These are phyloP conservation scores for Aphelenchoides fujianensis DNA, from an alignment of 1,140 invertebrate species.

Conservation along the genomic window DNA sequence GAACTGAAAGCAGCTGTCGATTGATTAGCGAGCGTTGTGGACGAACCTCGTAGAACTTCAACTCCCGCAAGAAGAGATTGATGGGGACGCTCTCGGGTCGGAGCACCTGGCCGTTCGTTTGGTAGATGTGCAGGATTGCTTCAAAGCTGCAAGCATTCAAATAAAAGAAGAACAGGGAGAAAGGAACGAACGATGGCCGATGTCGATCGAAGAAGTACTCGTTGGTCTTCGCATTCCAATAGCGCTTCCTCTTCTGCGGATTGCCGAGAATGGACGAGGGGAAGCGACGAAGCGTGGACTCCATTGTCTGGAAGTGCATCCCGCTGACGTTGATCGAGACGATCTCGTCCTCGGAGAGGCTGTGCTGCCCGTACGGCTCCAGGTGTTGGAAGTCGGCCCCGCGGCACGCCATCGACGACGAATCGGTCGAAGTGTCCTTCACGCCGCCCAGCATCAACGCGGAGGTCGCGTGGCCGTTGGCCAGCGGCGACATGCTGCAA, in stretches of 20 bases:
- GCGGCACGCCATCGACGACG: not conserved
- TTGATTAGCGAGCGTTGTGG: not conserved
- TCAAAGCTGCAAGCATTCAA: too few species aligned
- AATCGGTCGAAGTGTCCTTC: constrained; percentile 17
- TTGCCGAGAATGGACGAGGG: constrained; percentile 95
- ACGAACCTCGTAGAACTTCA: constrained; percentile 77
- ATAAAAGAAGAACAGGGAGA: too few species aligned
- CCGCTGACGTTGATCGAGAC: constrained; percentile 78
- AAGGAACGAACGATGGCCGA: too few species aligned
- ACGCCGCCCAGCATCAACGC: constrained; percentile 20
- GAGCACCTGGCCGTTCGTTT: constrained; percentile 89
- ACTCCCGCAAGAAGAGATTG: constrained; percentile 95
- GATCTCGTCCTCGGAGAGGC: constrained; percentile 37
- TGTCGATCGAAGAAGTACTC: constrained; percentile 99
- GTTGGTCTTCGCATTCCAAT: constrained; percentile 94
- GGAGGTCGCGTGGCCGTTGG: constrained; percentile 12
- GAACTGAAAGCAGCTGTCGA: constrained; percentile 39
- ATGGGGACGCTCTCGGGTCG: constrained; percentile 95
- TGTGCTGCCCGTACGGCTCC: constrained; percentile 4
- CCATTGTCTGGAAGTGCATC: constrained; percentile 93
- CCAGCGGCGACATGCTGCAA: constrained; percentile 19
- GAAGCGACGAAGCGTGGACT: constrained; percentile 80
- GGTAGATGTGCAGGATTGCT: constrained; percentile 97
- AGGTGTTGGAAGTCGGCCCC: constrained; percentile 3
- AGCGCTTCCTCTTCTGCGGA: constrained; percentile 75